These are phyloP conservation scores for Mamestra brassicae DNA, from an alignment of 2,888 invertebrate species.

Conservation along the genomic window DNA sequence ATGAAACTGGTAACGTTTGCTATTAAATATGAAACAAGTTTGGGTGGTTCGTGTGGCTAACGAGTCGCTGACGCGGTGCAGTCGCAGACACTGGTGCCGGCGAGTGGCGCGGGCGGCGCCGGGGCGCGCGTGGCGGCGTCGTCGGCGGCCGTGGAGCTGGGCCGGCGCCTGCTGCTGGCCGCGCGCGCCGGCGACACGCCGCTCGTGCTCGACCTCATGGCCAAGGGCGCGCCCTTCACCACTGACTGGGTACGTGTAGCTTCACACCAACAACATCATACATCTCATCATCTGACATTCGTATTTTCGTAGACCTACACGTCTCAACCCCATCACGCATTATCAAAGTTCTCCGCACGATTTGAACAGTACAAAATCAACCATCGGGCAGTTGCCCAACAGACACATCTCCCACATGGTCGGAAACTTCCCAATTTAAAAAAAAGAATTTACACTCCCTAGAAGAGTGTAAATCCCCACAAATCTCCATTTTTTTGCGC, in stretches of 20 bases:
- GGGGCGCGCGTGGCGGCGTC: conserved; percentile 75
- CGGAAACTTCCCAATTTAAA: too few species aligned
- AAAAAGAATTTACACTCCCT: too few species aligned
- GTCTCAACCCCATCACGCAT: too few species aligned
- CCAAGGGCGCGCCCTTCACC: conserved; percentile 97
- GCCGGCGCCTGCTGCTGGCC: conserved; percentile 95
- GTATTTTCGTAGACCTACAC: too few species aligned
- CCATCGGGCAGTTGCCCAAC: too few species aligned
- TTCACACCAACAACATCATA: too few species aligned
- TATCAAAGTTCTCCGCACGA: too few species aligned
- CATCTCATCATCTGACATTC: too few species aligned
- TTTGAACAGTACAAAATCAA: too few species aligned
- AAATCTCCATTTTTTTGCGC: too few species aligned
- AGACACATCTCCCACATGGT: too few species aligned
- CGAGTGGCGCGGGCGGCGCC: conserved; percentile 46
- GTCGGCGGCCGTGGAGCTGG: conserved; percentile 93
- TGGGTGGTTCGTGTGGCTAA: neutral
- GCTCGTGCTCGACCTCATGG: conserved; percentile 94
- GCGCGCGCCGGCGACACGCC: conserved; percentile 95
- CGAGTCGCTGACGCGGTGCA: neutral
- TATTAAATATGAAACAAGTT: neutral
- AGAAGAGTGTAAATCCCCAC: too few species aligned
- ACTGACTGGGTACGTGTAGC: conserved; percentile 95
- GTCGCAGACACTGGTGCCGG: conserved; percentile 44
- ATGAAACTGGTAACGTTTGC: neutral